Base-by-base conservation (phyloP, 2,888 invertebrate genomes). In the Ormia ochracea region DNA sequence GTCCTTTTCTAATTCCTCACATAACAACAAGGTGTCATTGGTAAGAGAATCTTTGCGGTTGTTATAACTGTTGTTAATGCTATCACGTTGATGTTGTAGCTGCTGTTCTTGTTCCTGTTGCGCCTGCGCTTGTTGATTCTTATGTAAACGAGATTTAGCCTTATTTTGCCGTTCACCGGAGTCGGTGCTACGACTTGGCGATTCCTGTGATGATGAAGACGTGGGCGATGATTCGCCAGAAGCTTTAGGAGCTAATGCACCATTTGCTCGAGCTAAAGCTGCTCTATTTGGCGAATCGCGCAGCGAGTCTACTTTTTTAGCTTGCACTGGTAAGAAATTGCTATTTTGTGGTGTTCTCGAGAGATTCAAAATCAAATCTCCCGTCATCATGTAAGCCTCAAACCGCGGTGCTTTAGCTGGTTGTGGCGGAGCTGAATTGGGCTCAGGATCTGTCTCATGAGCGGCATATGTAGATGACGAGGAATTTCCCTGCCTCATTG, bases 351-450 rank as follows among this genome's bases (percentile, higher is more conserved):
- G 94, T 76, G 95, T 95, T 84, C 95, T 91, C 79, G 97, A 96
- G 83, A 98, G 93, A 90, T 97, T 97, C 84, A 98, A 93, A 89
- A 98, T 98, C 87, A 97, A 93, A 90, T 98, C 98, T 52, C 98
- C 98, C 31, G 98, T 98, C 98, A 98, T 98, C 94, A 98, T 96
- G 92, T 96, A 98, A 73, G 97, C 96, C 91, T 97, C 97, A 91
- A 96, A 96, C 90, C 96, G 88, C 58, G 87, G 87, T 70, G 90
- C 88, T 82, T 90, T 90, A 26, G 76, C 63, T 43, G 88, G 88
- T 75, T 87, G 87, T 36, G 88, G 89, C 61, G 87, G 89, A 69
- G 89, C 88, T 69, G 88, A 87, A 59, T 85, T 86, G 3, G 88
- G 88, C 61, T 88, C 88, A 21, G 84, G 83, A 26, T 87, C 83